Conservation (phyloP, 2,113 vertebrate species). For the Patagioenas fasciata region DNA sequence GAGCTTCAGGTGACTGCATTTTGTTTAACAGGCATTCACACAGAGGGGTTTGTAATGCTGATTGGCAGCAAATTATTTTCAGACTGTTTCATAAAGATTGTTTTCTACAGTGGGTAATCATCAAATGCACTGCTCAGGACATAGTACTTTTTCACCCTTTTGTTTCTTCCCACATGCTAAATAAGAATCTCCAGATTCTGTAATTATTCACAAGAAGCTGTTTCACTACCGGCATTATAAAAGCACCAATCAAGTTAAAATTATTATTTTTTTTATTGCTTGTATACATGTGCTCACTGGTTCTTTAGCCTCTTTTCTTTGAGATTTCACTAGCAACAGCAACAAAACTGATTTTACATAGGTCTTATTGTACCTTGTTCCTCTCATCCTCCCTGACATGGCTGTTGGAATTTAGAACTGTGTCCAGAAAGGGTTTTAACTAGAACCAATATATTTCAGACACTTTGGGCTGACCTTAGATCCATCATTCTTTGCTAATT, state of each 20-base stretch:
- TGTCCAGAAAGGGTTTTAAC: background rate
- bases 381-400: background rate
- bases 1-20: constrained; percentile 1
- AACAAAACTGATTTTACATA: background rate
- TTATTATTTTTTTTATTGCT: constrained; percentile 2
- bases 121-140: background rate
- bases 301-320: background rate
- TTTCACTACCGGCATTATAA: constrained; percentile 37
- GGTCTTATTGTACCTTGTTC: background rate
- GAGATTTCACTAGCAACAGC: background rate
- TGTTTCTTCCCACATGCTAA: background rate
- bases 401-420: background rate
- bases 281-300: background rate
- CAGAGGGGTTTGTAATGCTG: background rate
- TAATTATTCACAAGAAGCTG: constrained; percentile 9
- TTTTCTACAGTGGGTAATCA: constrained; percentile 28
- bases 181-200: background rate
- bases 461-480: background rate
- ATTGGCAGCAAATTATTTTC: background rate
- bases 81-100: constrained; percentile 14
- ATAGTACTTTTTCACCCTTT: background rate
- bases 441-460: background rate
- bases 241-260: constrained; percentile 43
- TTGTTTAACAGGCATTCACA: background rate
- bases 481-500: background rate